Base-by-base conservation (phyloP, 2,888 invertebrate species). In the Perdita meconis region DNA sequence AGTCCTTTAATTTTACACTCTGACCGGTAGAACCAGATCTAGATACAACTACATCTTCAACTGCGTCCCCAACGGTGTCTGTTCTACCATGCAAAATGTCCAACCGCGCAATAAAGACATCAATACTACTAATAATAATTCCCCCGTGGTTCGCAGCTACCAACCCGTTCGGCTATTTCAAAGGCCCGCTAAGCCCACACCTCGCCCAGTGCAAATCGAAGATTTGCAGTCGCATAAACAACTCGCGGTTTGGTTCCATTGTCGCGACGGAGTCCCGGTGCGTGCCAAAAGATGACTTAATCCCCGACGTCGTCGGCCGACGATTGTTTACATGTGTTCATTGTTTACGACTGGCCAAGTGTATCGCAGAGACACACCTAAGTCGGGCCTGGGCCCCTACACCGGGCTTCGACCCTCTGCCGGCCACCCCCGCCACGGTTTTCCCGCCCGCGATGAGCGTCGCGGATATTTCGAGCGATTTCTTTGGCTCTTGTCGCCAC, bases 381-480 rank as follows among this genome's bases (percentile, higher is more conserved):
- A 74, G n/a, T n/a, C n/a, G n/a, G n/a, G n/a, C n/a, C 30, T 30
- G 30, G 10, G 47, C 22, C 47, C 47, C 19, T 19, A 19, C 47
- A 0, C 19, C 19, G 19, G 19, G 16, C 10, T 19, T 19, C 44
- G 19, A 16, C 47, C 47, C 22, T 44, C 12, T 10, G 47, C 22
- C 47, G 0, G 3, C 12, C 6, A 44, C 22, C 19, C 47, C 47
- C n/a, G 16, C 6, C 5, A 4, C 24, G n/a, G 22, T 22, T 34
- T 30, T n/a, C 19, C 36, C 26, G 22, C 42, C 38, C 66, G 42
- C 50, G 69, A 40, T 30, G 24, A 4, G 42, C 51, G 65, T 38
- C 53, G 42, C 12, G 36, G 73, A 72, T 82, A 82, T 82, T 82
- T 82, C 66, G 69, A 82, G 47, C 16, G 82, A 80, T 72, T 70